Evolutionary conservation across 1,140 invertebrate species (phyloP).

Genomic region (Cepaea nemoralis): DNA sequence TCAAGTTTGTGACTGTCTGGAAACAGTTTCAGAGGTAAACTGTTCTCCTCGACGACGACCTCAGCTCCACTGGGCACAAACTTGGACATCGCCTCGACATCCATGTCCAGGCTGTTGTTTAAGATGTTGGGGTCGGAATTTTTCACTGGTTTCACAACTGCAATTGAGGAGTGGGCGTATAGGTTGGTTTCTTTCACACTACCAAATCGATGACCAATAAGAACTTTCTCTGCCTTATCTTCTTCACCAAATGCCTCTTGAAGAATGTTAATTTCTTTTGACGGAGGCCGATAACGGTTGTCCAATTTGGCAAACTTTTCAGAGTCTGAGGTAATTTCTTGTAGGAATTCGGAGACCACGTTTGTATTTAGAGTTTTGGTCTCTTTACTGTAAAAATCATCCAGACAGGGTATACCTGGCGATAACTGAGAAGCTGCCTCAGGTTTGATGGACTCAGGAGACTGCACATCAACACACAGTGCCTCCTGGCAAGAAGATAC

Average conservation of each 20-base stretch:
- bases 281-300: conserved; percentile 38
- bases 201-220: conserved; percentile 38
- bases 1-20: conserved; percentile 48
- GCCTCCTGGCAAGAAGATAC: conserved; percentile 13
- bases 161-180: conserved; percentile 9
- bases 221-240: conserved; percentile 45
- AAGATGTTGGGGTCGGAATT: conserved; percentile 35
- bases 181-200: conserved; percentile 29
- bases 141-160: conserved; percentile 20
- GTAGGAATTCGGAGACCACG: conserved; percentile 75
- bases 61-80: conserved; percentile 8
- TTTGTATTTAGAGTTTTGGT: conserved; percentile 79
- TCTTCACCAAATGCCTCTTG: conserved; percentile 47
- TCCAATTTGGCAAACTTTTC: conserved; percentile 77
- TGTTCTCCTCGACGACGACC: conserved; percentile 1
- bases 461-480: neutral
- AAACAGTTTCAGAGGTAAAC: neutral
- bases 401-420: conserved; percentile 66
- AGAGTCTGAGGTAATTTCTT: conserved; percentile 74
- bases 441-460: neutral
- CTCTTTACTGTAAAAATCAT: conserved; percentile 77
- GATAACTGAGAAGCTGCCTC: conserved; percentile 5
- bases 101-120: conserved; percentile 42
- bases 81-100: conserved; percentile 14
- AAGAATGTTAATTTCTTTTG: conserved; percentile 45